These are phyloP conservation scores for Plutella xylostella DNA, from an alignment of 2,888 invertebrate genomes.

Conservation along the genomic window DNA sequence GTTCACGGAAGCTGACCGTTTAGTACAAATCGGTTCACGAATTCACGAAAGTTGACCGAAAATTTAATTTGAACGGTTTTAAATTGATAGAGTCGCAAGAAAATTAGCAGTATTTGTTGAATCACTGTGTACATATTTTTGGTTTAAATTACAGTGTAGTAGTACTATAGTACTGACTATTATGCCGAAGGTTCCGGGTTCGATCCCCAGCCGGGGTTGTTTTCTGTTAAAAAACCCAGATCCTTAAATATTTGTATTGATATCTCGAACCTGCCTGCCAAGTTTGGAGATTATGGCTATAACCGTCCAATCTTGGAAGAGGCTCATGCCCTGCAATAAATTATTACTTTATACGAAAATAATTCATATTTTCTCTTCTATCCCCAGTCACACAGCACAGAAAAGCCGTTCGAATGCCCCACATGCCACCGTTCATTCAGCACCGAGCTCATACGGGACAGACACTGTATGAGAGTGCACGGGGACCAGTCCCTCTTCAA, in stretches of 20 bases:
- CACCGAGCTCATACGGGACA: constrained; percentile 36
- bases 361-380: not conserved
- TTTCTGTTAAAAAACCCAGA: not conserved
- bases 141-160: not conserved
- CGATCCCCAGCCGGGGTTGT: not conserved
- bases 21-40: not conserved
- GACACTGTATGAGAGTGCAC: constrained; percentile 40
- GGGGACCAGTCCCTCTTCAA: constrained; percentile 39
- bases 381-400: constrained; percentile 43
- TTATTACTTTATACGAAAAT: not conserved
- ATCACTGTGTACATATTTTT: not conserved
- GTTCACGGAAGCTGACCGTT: not conserved
- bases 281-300: not conserved
- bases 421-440: constrained; percentile 47
- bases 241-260: not conserved
- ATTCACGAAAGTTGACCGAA: not conserved
- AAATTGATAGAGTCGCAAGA: no score
- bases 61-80: no score
- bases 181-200: not conserved
- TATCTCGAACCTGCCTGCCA: not conserved
- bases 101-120: no score
- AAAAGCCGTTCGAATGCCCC: constrained; percentile 41
- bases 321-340: not conserved
- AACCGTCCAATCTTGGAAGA: not conserved
- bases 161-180: not conserved